Base-by-base conservation (phyloP, 1,140 invertebrate species). In the Cryptotermes secundus region DNA sequence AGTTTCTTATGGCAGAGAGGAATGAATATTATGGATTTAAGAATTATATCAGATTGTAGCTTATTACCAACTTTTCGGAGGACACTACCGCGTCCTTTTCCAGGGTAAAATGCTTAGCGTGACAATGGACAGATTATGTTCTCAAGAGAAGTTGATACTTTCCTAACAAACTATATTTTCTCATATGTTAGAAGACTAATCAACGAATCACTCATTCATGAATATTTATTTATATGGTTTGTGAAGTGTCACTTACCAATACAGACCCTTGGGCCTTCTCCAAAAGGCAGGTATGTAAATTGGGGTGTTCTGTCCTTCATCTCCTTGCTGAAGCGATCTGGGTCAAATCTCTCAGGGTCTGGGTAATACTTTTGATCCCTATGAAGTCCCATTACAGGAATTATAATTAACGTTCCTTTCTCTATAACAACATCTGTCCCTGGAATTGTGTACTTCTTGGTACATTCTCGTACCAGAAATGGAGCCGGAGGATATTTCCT, bases 301-400 rank as follows among this genome's bases (percentile, higher is more conserved):
- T 45, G 45, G 14, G 16, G 53, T 49, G 53, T 87, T 42, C 88
- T 86, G 1, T 84, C 38, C 42, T 85, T 86, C 84, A 88, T 87
- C 72, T 87, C 85, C 19, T 87, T 86, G 35, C 85, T 85, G 79
- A 89, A 90, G 36, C 90, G 80, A 84, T 90, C 89, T 3, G 89
- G 90, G 84, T 88, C 85, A 84, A 89, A 93, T 22, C 83, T 87
- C 31, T 92, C 90, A 10, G 92, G 92, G 85, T 93, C 88, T 16
- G 92, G 91, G 85, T 89, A 94, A 84, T 89, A 88, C 81, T 91
- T 88, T 16, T 89, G 89, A 86, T 92, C 89, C 38, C 89, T 87
- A 85, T 94, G 93, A 14, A 93, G 87, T 81, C 88, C 87, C 38
- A 89, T 89, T 14, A 87, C 83, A 4, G 87, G 87, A 34, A 88